phyloP scores from a whole-genome alignment of 1,140 invertebrate genomes.

The Pararge aegeria region DNA sequence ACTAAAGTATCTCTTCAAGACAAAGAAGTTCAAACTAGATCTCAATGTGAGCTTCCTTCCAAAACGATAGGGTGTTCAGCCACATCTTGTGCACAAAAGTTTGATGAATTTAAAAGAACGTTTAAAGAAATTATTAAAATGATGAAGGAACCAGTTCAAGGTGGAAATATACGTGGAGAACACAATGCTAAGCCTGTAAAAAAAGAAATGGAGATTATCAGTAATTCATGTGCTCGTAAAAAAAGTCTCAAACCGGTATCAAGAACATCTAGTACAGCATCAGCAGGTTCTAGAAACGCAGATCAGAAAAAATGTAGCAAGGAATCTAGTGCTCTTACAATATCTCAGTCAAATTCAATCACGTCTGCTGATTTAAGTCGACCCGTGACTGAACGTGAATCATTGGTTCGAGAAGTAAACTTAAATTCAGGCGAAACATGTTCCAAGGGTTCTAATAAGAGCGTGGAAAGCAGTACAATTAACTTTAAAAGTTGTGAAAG shows the following conservation, averaged over 20 bases:
- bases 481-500: not conserved
- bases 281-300: not conserved
- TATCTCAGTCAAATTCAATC: not conserved
- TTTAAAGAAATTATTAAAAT: constrained; percentile 12
- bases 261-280: not conserved
- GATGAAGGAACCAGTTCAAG: not conserved
- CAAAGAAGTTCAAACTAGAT: not conserved
- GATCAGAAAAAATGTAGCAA: not conserved
- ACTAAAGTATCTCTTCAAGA: not conserved
- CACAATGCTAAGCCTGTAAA: not conserved
- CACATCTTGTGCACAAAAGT: not conserved
- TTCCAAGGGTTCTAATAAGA: not conserved
- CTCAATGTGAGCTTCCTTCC: not conserved
- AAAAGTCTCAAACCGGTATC: not conserved
- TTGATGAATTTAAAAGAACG: not conserved
- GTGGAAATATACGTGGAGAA: constrained; percentile 3
- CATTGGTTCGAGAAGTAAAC: not conserved
- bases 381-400: not conserved
- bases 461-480: not conserved
- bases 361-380: constrained; percentile 4
- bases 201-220: constrained; percentile 2
- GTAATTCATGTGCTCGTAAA: not conserved
- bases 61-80: not conserved
- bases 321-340: not conserved
- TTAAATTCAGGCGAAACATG: not conserved